Evolutionary conservation across 2,113 vertebrate genomes (phyloP), one percentile per base, ranked within the genome.

Genomic region (Corythoichthys haematopterus): DNA sequence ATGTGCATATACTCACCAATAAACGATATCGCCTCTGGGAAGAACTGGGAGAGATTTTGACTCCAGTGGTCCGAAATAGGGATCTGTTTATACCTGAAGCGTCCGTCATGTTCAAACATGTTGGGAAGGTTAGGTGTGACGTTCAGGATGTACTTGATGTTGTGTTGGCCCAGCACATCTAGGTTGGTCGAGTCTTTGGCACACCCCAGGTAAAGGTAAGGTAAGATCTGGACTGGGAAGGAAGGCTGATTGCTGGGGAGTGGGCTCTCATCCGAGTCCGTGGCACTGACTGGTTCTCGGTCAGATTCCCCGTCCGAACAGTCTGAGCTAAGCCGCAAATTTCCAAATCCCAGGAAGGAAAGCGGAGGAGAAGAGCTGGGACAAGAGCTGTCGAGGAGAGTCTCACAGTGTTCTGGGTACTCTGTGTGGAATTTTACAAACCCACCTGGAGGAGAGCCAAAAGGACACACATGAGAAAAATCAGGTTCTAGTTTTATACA

Each of bases 41-140:
- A 95, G 89, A 95, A 95, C 88, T 93, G 94, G 14, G 93, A 94
- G 77, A 95, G 80, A 70, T 95, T 95, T 82, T 95, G 93, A 84
- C 94, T 95, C 94, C 94, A 95, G 86, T 95, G 94, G 79, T 95
- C 94, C 0, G 93, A 94, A 82, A 95, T 95, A 69, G 94, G 94
- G 69, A 95, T 95, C 88, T 95, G 93, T 83, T 95, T 95, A 90
- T 95, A 95, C 80, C 91, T 92, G 84, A 95, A 95, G 72, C 89
- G 90, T 3, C 92, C 92, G 0, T 94, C 92, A 51, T 94, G 93
- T 85, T 95, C 94, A 11, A 95, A 95, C 86, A 93, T 91, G 84
- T 95, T 95, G 40, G 94, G 94, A 14, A 95, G 91, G 76, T 95
- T 95, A 74, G 94, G 93, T 15, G 94, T 95, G 74, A 95, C 94